Base-by-base conservation (phyloP, 1,140 invertebrate species). In the Camponotus vicinus region DNA sequence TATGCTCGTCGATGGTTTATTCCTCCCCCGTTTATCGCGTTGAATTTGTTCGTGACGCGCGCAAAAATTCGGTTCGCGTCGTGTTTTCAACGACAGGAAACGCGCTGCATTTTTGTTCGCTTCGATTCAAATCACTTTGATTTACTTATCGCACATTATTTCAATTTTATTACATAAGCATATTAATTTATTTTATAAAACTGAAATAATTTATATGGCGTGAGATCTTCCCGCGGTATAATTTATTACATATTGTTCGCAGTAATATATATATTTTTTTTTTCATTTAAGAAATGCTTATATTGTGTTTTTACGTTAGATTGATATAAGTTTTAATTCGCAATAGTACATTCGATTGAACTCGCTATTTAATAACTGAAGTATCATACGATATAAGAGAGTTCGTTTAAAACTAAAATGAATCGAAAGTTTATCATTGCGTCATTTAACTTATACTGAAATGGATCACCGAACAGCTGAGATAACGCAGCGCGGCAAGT, bases 1-100 rank as follows among this genome's bases (percentile, higher is more conserved):
- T 49, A 61, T 34, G 55, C 27, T 59, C 79, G 69, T n/a, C 79
- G 69, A 73, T 83, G 63, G 69, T 83, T 83, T 83, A 83, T 83
- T 71, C 32, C 55, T 82, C 69, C 79, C 79, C 63, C 79, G 55
- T 83, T 83, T 83, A 83, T 83, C 55, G 79, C 32, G n/a, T 75
- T 69, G 79, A 83, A 83, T 83, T 73, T 73, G 79, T n/a, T 63
- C 69, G 37, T 66, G 49, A 52, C 21, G 78, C 37, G 21, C n/a
- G 76, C 37, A 64, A 52, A 21, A 59, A 75, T 61, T 75, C 79
- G 57, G 34, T n/a, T 4, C 45, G 32, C 27, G 11, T n/a, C 57
- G 40, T 8, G 15, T 21, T 7, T 3, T 8, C 11, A 32, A 9
- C n/a, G 37, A 27, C 63, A 13, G n/a, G 57, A 7, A 42, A 55